Base-by-base conservation (phyloP, 1,140 invertebrate genomes). In the Halyomorpha halys region DNA sequence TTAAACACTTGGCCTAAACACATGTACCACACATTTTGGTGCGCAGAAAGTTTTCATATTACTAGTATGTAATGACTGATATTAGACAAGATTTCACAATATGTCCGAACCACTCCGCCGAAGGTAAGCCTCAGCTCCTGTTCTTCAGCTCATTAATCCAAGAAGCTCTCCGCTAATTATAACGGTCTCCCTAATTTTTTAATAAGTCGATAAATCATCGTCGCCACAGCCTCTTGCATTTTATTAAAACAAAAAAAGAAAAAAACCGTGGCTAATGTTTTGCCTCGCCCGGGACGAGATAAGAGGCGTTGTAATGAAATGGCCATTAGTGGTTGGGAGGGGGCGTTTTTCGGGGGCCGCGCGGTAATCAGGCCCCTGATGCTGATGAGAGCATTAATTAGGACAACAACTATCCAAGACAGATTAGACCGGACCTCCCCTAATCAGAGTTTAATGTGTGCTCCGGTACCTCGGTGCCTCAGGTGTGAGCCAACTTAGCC, bases 391-490 rank as follows among this genome's bases (percentile, higher is more conserved):
- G 53, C 53, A 19, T 18, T 23, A 23, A 25, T 19, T 18, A 21
- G 47, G n/a, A 49, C 53, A 56, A 56, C 18, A 56, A 56, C 53
- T 56, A 56, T 56, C 53, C 53, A 56, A 56, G 53, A 56, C 53
- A 56, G 53, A 56, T 56, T 56, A 56, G 53, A 23, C 15, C 53
- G 19, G 53, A 25, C 19, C 19, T 56, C 53, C 53, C 23, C 53
- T 56, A 56, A 56, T 56, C 53, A 15, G 14, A 15, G 18, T 56
- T 56, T 56, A 56, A 56, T 56, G 23, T 39, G 34, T 39, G 34
- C 34, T 9, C 11, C 34, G 13, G 34, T 39, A 9, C 34, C 11
- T 6, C 5, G 13, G 34, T 39, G 34, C 34, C 34, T 39, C 34
- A 39, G 34, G 34, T 39, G 34, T 9, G 34, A 39, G 34, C 34